Percentiles rank a stretch among this genome's conserved stretches.
phyloP scores from a whole-genome alignment of 1,140 invertebrate genomes.

The Drosophila mauritiana region DNA sequence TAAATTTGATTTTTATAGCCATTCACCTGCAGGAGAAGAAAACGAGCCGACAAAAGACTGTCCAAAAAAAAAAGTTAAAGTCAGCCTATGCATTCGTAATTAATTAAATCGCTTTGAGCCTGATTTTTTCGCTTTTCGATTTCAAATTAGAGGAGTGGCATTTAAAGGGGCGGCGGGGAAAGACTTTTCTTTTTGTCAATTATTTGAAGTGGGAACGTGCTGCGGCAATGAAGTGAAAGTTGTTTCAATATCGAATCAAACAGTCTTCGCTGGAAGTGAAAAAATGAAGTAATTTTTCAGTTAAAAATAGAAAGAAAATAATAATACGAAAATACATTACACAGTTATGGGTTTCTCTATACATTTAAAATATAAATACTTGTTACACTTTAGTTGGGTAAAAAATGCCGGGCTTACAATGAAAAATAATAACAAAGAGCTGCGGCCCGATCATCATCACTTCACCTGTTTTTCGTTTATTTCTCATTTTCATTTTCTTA shows the following conservation, averaged over 20 bases:
- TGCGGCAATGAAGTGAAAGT: conserved; percentile 70
- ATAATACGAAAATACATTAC: conserved; percentile 37
- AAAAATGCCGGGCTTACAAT: conserved; percentile 18
- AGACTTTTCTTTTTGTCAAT: conserved; percentile 74
- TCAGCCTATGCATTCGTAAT: conserved; percentile 68
- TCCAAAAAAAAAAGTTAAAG: conserved; percentile 25
- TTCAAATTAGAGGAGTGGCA: conserved; percentile 39
- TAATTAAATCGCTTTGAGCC: conserved; percentile 70
- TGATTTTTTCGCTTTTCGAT: conserved; percentile 46
- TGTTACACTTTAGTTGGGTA: conserved; percentile 42
- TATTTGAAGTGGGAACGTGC: conserved; percentile 61
- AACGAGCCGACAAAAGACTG: conserved; percentile 1
- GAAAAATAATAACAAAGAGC: conserved; percentile 46
- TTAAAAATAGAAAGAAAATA: conserved; percentile 33
- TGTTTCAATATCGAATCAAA: conserved; percentile 68
- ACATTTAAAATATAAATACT: conserved; percentile 36
- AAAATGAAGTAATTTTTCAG: conserved; percentile 72
- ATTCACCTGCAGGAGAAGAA: conserved; percentile 60
- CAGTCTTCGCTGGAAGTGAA: conserved; percentile 45
- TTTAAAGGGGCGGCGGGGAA: conserved; percentile 6
- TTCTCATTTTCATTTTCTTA: conserved; percentile 28
- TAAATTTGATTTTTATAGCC: conserved; percentile 67
- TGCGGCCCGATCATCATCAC: conserved; percentile 48
- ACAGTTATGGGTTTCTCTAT: conserved; percentile 30
- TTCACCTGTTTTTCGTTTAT: conserved; percentile 56